Base-by-base conservation (phyloP, 2,113 vertebrate species). In the Monopterus albus region DNA sequence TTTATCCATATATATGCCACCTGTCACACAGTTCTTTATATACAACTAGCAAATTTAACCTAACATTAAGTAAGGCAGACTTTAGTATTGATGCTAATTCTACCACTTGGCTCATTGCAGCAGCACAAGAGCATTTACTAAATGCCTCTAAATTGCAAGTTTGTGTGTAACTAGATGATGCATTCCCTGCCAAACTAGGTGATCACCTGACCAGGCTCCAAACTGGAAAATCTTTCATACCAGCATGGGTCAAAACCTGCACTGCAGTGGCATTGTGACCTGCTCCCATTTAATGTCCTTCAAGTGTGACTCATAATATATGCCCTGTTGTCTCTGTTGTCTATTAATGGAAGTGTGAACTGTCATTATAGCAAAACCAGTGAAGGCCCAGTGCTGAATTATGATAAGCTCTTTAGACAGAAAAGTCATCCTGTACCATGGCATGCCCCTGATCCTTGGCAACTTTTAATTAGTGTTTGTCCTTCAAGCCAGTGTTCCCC, bases 391-490 rank as follows among this genome's bases (percentile, higher is more conserved):
- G 61, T 2, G 55, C 67, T 52, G 81, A 87, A 88, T 89, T 70
- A 74, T 82, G 85, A 88, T 87, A 75, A 80, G 75, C 70, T 81
- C 70, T 83, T 85, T 21, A 68, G 69, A 67, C 5, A 67, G 77
- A 83, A 82, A 88, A 87, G 75, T 87, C 80, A 50, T 72, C 50
- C 65, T 33, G 76, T 67, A 73, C 46, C 6, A 21, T 81, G 57
- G 81, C 88, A 79, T 90, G 85, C 90, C 93, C 88, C 88, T 90
- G 91, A 93, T 93, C 86, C 89, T 89, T 83, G 81, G 89, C 85
- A 94, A 93, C 88, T 94, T 93, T 95, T 95, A 96, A 96, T 96
- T 95, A 96, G 94, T 93, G 94, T 93, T 94, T 93, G 94, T 94
- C 94, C 94, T 96, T 95, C 94, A 95, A 93, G 86, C 89, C 88